Evolutionary conservation across 1,140 invertebrate genomes (phyloP).

Genomic region (Apocrypta bakeri): DNA sequence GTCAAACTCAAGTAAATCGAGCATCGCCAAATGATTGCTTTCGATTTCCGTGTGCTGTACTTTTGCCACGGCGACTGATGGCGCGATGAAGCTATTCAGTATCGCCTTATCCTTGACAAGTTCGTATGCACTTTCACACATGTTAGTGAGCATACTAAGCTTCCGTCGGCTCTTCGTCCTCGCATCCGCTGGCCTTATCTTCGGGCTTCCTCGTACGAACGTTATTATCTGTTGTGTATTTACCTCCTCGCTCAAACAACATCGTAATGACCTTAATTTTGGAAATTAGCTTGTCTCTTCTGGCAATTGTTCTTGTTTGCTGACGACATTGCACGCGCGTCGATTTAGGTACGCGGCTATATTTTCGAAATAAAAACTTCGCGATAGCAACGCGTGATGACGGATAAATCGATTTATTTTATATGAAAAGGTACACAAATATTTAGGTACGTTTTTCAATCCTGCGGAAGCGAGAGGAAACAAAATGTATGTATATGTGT

Average conservation of each 20-base stretch:
- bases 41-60: background rate
- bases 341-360: too few species aligned
- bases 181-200: constrained; percentile 7
- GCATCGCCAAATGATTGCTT: background rate
- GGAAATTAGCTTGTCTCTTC: constrained; percentile 14
- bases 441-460: background rate
- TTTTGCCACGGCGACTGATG: background rate
- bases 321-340: background rate
- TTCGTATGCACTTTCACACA: background rate
- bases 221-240: background rate
- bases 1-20: background rate
- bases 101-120: background rate
- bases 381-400: background rate
- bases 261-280: constrained; percentile 28
- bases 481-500: too few species aligned
- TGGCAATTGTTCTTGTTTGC: background rate
- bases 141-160: background rate
- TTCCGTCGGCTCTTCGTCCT: background rate
- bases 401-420: too few species aligned
- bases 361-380: background rate
- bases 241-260: background rate
- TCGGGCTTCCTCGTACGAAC: background rate
- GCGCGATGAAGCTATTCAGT: background rate
- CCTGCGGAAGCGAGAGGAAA: background rate
- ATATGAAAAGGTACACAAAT: background rate